Conservation (phyloP, 2,113 vertebrate genomes). For the Neogobius melanostomus region DNA sequence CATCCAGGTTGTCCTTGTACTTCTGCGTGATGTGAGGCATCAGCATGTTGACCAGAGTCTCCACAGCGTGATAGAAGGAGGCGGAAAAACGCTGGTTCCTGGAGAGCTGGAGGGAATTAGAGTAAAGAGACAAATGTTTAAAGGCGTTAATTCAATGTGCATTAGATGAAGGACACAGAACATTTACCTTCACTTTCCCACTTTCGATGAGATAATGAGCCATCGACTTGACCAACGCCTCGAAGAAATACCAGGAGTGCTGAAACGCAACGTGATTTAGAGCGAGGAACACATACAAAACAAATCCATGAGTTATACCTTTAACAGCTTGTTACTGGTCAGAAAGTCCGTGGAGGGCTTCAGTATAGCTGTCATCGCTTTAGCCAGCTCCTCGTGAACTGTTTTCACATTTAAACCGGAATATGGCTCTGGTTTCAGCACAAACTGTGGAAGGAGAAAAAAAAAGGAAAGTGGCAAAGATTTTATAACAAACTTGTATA, state of each 20-base stretch:
- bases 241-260: constrained; percentile 99
- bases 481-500: background rate
- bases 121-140: background rate
- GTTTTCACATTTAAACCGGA: constrained; percentile 83
- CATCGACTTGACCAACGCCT: constrained; percentile 95
- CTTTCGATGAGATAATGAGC: constrained; percentile 92
- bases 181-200: constrained; percentile 86
- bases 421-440: constrained; percentile 89
- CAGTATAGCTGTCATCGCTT: constrained; percentile 94
- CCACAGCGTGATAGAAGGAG: constrained; percentile 90
- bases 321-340: constrained; percentile 96
- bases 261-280: constrained; percentile 69
- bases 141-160: background rate
- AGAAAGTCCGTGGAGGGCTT: constrained; percentile 96
- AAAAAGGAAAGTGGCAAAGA: no score
- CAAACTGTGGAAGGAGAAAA: constrained; percentile 78
- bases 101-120: constrained; percentile 74
- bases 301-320: constrained; percentile 75
- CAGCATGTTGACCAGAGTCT: constrained; percentile 92
- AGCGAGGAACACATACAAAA: background rate
- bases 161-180: background rate
- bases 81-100: constrained; percentile 92
- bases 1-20: constrained; percentile 94
- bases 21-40: constrained; percentile 98
- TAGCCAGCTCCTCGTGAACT: constrained; percentile 92